A percentile compares a stretch with the other conserved stretches of the same genome.
phyloP scores from a whole-genome alignment of 2,888 invertebrate species.

The Trachelus troglodyta region DNA sequence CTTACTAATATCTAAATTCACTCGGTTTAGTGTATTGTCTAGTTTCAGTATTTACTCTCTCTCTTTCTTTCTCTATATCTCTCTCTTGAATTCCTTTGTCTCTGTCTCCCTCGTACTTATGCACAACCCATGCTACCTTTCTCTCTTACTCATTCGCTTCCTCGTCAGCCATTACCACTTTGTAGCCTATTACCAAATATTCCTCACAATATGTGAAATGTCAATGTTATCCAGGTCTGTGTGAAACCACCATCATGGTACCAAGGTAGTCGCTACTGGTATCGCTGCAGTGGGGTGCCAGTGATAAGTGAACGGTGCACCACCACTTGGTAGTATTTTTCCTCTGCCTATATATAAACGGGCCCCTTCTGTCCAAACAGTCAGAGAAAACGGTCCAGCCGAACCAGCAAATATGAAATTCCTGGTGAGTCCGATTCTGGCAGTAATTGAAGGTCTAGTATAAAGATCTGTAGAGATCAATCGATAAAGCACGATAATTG shows the following conservation, averaged over 20 bases:
- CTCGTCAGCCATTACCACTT: background rate
- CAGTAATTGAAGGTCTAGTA: too few species aligned
- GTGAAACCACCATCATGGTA: too few species aligned
- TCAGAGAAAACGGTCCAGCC: conserved; percentile 23
- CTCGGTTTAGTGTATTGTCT: background rate
- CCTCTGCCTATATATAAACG: conserved; percentile 48
- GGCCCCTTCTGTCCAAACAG: conserved; percentile 24
- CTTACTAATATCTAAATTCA: conserved; percentile 14
- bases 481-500: background rate
- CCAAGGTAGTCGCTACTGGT: too few species aligned
- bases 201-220: background rate
- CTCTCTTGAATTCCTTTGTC: conserved; percentile 3
- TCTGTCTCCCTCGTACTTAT: too few species aligned
- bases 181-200: background rate
- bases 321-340: conserved; percentile 35
- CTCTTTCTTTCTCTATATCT: conserved; percentile 10
- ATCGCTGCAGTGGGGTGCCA: too few species aligned
- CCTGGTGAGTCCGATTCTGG: conserved; percentile 42
- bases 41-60: conserved; percentile 1
- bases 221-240: too few species aligned
- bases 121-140: conserved; percentile 7
- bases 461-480: too few species aligned
- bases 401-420: conserved; percentile 45
- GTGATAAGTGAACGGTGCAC: too few species aligned
- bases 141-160: conserved; percentile 3